phyloP scores from a whole-genome alignment of 1,140 invertebrate genomes.

The Pseudomyrmex dendroicus region DNA sequence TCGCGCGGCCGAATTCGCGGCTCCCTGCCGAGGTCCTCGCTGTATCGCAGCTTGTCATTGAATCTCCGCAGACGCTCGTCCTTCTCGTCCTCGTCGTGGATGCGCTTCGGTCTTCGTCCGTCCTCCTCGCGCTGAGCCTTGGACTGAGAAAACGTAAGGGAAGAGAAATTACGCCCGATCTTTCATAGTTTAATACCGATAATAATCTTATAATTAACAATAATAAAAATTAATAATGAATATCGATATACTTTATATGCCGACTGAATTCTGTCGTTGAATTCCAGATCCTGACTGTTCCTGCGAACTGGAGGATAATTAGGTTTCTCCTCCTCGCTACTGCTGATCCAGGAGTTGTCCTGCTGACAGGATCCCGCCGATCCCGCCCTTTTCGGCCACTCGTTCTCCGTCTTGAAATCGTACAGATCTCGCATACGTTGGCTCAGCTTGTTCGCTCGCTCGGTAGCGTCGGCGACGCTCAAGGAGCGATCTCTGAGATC shows the following conservation, averaged over 20 bases:
- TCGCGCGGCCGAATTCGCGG: conserved; percentile 58
- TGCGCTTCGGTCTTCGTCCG: neutral
- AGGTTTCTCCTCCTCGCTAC: conserved; percentile 73
- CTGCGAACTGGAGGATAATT: conserved; percentile 53
- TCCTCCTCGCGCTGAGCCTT: conserved; percentile 19
- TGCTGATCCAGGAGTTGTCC: conserved; percentile 74
- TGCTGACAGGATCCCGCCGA: conserved; percentile 51
- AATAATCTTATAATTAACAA: neutral
- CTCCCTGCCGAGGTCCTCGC: conserved; percentile 68
- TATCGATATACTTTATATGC: conserved; percentile 49
- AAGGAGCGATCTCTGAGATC: conserved; percentile 15
- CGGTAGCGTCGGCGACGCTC: conserved; percentile 46
- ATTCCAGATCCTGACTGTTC: conserved; percentile 76
- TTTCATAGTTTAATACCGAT: too few relatives aligned
- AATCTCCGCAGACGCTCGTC: conserved; percentile 67
- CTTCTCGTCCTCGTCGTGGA: conserved; percentile 18
- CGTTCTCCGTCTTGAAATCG: conserved; percentile 79
- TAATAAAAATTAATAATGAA: neutral
- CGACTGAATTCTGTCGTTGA: conserved; percentile 68
- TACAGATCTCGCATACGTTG: conserved; percentile 78
- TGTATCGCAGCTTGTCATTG: conserved; percentile 69
- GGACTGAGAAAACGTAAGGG: neutral
- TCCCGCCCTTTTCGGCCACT: conserved; percentile 73
- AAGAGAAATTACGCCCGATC: too few relatives aligned
- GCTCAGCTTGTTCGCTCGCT: conserved; percentile 63